phyloP scores from a whole-genome alignment of 2,797 vertebrate species.

The Hybognathus amarus region DNA sequence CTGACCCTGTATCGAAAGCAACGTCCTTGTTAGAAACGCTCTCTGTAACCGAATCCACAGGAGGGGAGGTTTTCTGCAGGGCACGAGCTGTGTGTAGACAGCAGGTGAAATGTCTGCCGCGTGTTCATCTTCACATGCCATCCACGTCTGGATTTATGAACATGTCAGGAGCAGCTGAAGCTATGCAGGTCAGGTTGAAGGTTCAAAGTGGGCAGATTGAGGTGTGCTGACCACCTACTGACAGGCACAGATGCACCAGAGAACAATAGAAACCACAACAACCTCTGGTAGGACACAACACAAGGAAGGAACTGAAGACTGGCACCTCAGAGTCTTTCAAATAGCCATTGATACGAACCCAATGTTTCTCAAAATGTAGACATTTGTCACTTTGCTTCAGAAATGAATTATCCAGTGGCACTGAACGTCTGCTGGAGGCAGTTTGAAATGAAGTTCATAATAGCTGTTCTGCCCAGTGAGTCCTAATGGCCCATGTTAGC shows the following conservation, averaged over 20 bases:
- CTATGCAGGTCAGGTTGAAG: conserved; percentile 69
- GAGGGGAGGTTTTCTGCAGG: conserved; percentile 54
- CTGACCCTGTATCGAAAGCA: background rate
- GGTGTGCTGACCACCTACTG: conserved; percentile 60
- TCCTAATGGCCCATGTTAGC: conserved; percentile 91
- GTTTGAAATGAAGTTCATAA: conserved; percentile 94
- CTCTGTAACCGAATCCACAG: conserved; percentile 19
- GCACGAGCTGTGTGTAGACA: conserved; percentile 67
- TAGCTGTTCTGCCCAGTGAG: conserved; percentile 85
- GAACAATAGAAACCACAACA: conserved; percentile 39
- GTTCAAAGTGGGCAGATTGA: conserved; percentile 45
- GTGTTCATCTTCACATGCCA: conserved; percentile 77
- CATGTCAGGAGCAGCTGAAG: conserved; percentile 67
- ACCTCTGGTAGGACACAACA: conserved; percentile 14
- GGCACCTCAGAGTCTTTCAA: conserved; percentile 60
- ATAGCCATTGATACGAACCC: conserved; percentile 62
- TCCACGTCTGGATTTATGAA: conserved; percentile 76
- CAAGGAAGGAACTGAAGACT: background rate
- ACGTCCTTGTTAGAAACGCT: conserved; percentile 16
- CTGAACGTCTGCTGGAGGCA: conserved; percentile 85
- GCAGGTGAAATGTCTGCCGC: conserved; percentile 74
- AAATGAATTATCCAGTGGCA: conserved; percentile 79
- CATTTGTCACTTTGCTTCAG: conserved; percentile 78
- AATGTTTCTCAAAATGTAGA: conserved; percentile 69
- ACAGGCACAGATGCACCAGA: conserved; percentile 67